Base-by-base conservation (phyloP, 1,140 invertebrate genomes). In the Glossosoma conforme region DNA sequence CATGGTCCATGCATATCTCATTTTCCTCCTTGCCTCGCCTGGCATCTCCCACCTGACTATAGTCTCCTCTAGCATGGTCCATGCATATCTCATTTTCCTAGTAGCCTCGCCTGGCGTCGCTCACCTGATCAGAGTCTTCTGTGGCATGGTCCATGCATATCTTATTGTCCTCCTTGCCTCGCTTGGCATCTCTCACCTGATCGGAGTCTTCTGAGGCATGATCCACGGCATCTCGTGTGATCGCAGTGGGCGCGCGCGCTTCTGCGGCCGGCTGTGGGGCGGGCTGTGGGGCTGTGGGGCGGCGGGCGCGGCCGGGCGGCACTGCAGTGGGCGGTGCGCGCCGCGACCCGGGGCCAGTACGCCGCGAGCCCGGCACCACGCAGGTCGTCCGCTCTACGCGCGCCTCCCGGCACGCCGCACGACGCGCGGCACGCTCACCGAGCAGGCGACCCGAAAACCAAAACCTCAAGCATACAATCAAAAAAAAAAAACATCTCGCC, bases 301-400 rank as follows among this genome's bases (percentile, higher is more conserved):
- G 32, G 19, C 15, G 14, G 20, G 51, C 28, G 24, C 20, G 30
- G 38, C 14, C 17, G 33, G 44, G 19, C 38, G 46, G 46, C 44
- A 56, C 54, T 56, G 54, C 54, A 56, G 54, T 56, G 48, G 41
- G 20, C 30, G 43, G 8, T 43, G 54, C 44, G 54, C 54, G 43
- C 49, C 30, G 18, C 33, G 15, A 17, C 37, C 45, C 52, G 36
- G 42, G 48, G 54, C 54, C 54, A 56, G 54, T 56, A 28, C 36
- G 28, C 54, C 42, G 43, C 47, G 47, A 56, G 48, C 44, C 48
- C 37, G 42, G 54, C 43, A 41, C 17, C 22, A 30, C 46, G 47
- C 32, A 24, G 20, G 28, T 13, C 36, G 15, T 13, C 15, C 18
- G 19, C 41, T 22, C 19, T 10, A 18, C 25, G 36, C 52, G 38